phyloP scores from a whole-genome alignment of 2,888 invertebrate genomes.

The Aleiodes leptofemur region DNA sequence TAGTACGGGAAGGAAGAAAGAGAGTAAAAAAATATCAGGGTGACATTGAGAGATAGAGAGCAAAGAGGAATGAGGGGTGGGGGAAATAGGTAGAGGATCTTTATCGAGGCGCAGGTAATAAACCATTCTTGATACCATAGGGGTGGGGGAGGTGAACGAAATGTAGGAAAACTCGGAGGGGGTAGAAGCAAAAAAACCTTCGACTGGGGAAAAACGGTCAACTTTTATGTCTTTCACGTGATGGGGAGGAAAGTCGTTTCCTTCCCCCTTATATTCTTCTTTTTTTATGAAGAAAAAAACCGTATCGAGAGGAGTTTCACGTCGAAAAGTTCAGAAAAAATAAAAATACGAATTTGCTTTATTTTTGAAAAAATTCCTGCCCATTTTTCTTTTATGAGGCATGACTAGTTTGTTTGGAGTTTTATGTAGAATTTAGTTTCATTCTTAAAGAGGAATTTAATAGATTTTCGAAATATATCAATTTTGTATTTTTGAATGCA shows the following conservation, averaged over 20 bases:
- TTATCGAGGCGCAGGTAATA: constrained; percentile 43
- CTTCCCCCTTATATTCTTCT: constrained; percentile 1
- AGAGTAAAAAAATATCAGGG: constrained; percentile 27
- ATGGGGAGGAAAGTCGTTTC: constrained; percentile 39
- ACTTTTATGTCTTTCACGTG: constrained; percentile 47
- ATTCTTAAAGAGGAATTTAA: too few species aligned
- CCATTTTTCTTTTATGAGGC: constrained; percentile 20
- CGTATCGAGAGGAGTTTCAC: constrained; percentile 24
- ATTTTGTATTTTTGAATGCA: too few species aligned
- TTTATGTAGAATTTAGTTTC: background rate
- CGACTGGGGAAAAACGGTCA: constrained; percentile 42
- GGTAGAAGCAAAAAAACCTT: constrained; percentile 17
- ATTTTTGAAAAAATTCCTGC: background rate
- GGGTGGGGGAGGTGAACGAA: constrained; percentile 10
- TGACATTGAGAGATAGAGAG: constrained; percentile 33
- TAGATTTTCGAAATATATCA: too few species aligned
- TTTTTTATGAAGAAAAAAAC: constrained; percentile 28
- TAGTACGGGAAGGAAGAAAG: constrained; percentile 19
- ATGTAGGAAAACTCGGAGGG: constrained; percentile 22
- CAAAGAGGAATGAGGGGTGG: background rate
- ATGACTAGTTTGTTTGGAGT: background rate
- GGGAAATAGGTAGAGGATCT: constrained; percentile 34
- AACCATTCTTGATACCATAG: constrained; percentile 25
- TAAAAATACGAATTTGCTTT: constrained; percentile 25
- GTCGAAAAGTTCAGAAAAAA: constrained; percentile 24